Evolutionary conservation across 2,113 vertebrate genomes (phyloP).

Genomic region (Oryzias woworae): DNA sequence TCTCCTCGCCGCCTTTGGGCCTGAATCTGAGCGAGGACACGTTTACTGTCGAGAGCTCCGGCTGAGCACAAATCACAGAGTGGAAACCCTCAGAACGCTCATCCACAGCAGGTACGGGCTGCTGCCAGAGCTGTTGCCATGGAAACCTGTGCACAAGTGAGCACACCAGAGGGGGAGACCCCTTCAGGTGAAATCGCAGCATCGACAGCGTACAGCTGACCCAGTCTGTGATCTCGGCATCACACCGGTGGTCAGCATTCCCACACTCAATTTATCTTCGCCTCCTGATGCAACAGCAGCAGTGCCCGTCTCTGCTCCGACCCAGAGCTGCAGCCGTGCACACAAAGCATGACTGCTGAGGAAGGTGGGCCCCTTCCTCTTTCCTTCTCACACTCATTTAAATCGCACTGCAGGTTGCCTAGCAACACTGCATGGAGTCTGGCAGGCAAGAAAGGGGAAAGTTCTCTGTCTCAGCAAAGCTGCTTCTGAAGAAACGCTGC

Average conservation of each 20-base stretch:
- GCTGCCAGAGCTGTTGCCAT: constrained; percentile 59
- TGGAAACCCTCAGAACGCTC: not conserved
- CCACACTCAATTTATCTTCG: rapidly evolving
- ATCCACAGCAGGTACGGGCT: constrained; percentile 15
- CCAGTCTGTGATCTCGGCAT: too few species aligned
- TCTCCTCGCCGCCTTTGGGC: constrained; percentile 14
- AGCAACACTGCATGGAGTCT: constrained; percentile 71
- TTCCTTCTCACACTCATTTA: constrained; percentile 8
- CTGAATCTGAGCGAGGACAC: constrained; percentile 26
- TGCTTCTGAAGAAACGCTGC: constrained; percentile 39
- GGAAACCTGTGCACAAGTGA: constrained; percentile 46
- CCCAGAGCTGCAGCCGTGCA: constrained; percentile 32
- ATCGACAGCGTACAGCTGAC: not conserved
- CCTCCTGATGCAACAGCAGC: not conserved
- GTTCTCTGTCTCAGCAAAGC: constrained; percentile 36
- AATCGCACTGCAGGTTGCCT: constrained; percentile 64
- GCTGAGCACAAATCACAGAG: not conserved
- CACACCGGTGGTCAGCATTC: too few species aligned
- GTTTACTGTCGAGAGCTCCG: constrained; percentile 25
- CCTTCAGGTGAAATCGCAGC: constrained; percentile 15
- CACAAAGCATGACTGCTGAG: constrained; percentile 53
- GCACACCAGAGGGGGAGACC: not conserved
- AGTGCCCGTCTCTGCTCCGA: constrained; percentile 1
- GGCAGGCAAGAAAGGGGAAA: constrained; percentile 53
- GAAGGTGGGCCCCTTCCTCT: constrained; percentile 37